These are phyloP conservation scores for Harpegnathos saltator DNA, from an alignment of 1,140 invertebrate genomes.

Conservation along the genomic window DNA sequence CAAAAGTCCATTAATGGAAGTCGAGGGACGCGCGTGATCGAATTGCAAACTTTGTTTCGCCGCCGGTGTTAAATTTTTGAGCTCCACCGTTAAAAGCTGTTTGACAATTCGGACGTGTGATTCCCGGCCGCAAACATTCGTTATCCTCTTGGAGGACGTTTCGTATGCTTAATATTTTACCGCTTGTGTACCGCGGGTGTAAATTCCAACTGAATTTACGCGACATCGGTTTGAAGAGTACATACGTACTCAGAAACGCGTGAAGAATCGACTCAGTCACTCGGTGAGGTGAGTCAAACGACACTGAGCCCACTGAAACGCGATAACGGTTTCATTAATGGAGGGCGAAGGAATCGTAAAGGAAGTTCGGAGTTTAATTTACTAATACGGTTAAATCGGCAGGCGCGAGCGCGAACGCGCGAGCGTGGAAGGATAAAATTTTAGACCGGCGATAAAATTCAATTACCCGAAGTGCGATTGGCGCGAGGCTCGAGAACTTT, in stretches of 20 bases:
- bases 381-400: constrained; percentile 58
- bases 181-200: neutral
- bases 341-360: constrained; percentile 24
- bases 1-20: constrained; percentile 71
- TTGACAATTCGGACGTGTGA: constrained; percentile 46
- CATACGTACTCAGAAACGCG: neutral
- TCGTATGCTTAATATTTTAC: neutral
- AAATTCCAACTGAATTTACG: constrained; percentile 5
- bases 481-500: constrained; percentile 26
- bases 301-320: neutral
- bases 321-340: constrained; percentile 35
- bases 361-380: constrained; percentile 46
- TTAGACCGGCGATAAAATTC: constrained; percentile 50
- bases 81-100: constrained; percentile 29
- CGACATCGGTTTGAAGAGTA: neutral
- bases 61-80: constrained; percentile 50
- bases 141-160: constrained; percentile 1
- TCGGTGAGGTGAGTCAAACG: neutral
- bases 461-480: constrained; percentile 23
- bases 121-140: constrained; percentile 12
- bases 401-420: constrained; percentile 3
- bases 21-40: constrained; percentile 59
- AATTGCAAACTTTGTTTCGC: constrained; percentile 57
- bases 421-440: constrained; percentile 42
- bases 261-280: neutral